Conservation (phyloP, 64 coral and sea anemone species). For the Actinia equina region DNA sequence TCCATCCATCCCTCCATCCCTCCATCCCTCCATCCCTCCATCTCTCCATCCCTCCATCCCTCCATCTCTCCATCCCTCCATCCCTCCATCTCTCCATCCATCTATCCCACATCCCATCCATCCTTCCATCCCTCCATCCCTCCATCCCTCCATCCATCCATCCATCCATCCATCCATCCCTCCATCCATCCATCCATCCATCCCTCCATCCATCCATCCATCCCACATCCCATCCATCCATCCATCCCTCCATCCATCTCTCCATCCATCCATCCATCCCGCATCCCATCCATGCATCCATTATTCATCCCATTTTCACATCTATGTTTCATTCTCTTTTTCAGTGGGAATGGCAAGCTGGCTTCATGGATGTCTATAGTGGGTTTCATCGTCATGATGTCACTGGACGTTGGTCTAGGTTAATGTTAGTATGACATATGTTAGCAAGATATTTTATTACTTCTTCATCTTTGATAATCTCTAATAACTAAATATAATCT, state of each 20-base stretch:
- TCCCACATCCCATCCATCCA: not conserved
- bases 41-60: too few relatives aligned
- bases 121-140: too few relatives aligned
- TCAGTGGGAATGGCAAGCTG: slow-evolving; percentile 93
- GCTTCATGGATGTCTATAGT: slow-evolving; percentile 94
- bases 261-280: not conserved
- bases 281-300: not conserved
- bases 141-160: too few relatives aligned
- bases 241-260: not conserved
- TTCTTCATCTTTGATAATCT: not conserved
- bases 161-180: too few relatives aligned
- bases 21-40: too few relatives aligned
- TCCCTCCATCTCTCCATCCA: too few relatives aligned
- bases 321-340: slow-evolving; percentile 31
- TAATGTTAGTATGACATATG: slow-evolving; percentile 1
- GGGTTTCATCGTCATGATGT: slow-evolving; percentile 99
- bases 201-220: too few relatives aligned
- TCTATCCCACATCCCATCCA: too few relatives aligned
- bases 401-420: slow-evolving; percentile 91
- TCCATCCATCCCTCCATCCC: too few relatives aligned
- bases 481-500: not conserved
- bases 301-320: not conserved
- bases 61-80: too few relatives aligned
- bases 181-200: too few relatives aligned
- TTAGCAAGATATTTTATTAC: not conserved